These are phyloP conservation scores for Periophthalmus magnuspinnatus DNA, from an alignment of 2,797 vertebrate genomes.

Conservation along the genomic window DNA sequence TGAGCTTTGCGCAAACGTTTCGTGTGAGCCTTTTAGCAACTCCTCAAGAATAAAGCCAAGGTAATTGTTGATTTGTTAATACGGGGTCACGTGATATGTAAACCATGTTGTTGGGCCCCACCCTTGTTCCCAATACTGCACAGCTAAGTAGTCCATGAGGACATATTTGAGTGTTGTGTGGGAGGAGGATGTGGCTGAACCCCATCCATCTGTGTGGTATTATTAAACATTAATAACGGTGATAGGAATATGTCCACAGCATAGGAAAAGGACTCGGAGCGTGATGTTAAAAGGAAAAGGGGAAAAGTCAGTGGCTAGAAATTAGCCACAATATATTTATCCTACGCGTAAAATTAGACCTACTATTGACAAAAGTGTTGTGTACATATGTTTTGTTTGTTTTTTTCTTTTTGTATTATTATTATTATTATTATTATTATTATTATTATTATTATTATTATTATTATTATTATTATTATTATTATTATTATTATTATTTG, in stretches of 20 bases:
- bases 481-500: too few species aligned
- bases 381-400: too few species aligned
- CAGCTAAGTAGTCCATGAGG: constrained; percentile 59
- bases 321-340: neutral
- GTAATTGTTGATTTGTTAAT: constrained; percentile 92
- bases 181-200: constrained; percentile 29
- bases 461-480: too few species aligned
- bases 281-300: neutral
- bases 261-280: constrained; percentile 7
- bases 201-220: constrained; percentile 15
- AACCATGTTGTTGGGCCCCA: constrained; percentile 82
- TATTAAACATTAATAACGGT: constrained; percentile 15
- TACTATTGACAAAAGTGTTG: neutral
- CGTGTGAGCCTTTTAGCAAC: constrained; percentile 88
- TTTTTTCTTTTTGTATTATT: too few species aligned
- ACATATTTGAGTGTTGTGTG: constrained; percentile 50
- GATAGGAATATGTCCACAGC: neutral
- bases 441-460: too few species aligned
- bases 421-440: too few species aligned
- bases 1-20: constrained; percentile 75
- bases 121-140: constrained; percentile 75
- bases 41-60: constrained; percentile 86
- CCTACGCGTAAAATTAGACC: neutral
- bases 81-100: constrained; percentile 80
- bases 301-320: neutral